A percentile compares a stretch with the other conserved stretches of the same genome.
Evolutionary conservation across 2,113 vertebrate species (phyloP).

Genomic region (Myrmecobius fasciatus): DNA sequence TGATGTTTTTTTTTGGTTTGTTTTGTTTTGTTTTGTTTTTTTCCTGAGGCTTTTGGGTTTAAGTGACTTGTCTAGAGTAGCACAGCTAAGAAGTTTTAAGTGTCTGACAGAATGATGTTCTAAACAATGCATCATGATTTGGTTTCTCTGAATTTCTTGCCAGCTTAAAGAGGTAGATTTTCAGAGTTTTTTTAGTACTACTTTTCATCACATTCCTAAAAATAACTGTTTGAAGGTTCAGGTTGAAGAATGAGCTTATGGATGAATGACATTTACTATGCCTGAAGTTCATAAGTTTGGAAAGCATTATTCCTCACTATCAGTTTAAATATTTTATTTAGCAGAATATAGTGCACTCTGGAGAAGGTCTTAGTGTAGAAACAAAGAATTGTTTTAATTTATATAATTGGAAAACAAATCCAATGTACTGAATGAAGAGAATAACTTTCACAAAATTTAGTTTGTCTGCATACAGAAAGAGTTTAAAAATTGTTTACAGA

Average conservation of each 20-base stretch:
- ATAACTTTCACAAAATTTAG: neutral
- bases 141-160: constrained; percentile 63
- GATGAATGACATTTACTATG: constrained; percentile 61
- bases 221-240: constrained; percentile 15
- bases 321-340: constrained; percentile 53
- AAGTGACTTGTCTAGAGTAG: too few species aligned
- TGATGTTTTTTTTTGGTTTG: too few species aligned
- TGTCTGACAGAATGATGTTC: constrained; percentile 53
- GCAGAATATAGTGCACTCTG: constrained; percentile 48
- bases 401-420: constrained; percentile 57
- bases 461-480: neutral
- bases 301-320: constrained; percentile 60
- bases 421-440: neutral
- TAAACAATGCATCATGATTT: constrained; percentile 69
- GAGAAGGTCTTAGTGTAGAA: constrained; percentile 50
- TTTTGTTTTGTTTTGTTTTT: too few species aligned
- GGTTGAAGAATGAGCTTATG: constrained; percentile 30
- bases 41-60: too few species aligned
- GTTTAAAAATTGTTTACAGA: neutral
- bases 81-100: too few species aligned
- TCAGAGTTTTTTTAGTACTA: constrained; percentile 65
- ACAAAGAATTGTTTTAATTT: constrained; percentile 62
- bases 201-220: constrained; percentile 67
- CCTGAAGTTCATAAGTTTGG: constrained; percentile 52
- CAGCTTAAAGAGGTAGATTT: constrained; percentile 66